Conservation (phyloP, 2,113 vertebrate species). For the Nothobranchius kuhntae region DNA sequence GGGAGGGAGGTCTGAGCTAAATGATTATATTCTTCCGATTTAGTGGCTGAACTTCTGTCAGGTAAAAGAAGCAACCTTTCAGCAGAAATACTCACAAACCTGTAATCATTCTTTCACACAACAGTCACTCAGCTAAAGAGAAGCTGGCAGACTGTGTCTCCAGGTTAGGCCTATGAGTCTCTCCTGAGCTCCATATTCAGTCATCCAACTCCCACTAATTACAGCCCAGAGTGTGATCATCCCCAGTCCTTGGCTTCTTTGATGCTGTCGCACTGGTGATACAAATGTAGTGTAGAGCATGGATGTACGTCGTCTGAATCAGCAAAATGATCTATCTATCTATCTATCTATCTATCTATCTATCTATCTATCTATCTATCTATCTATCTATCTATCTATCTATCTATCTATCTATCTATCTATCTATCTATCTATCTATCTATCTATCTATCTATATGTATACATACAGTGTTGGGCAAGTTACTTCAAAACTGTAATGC, state of each 20-base stretch:
- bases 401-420: too few relatives aligned
- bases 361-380: too few relatives aligned
- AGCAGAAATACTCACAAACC: slow-evolving; percentile 34
- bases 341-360: too few relatives aligned
- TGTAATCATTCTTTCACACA: slow-evolving; percentile 52
- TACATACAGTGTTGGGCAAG: too few relatives aligned
- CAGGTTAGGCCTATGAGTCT: slow-evolving; percentile 31
- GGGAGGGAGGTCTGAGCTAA: slow-evolving; percentile 11
- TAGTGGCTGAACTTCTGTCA: slow-evolving; percentile 11
- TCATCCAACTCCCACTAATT: slow-evolving; percentile 55
- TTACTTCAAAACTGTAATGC: too few relatives aligned
- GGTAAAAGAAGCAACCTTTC: slow-evolving; percentile 37
- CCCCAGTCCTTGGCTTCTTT: slow-evolving; percentile 21
- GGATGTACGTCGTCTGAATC: neutral
- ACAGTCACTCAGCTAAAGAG: slow-evolving; percentile 28
- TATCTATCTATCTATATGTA: too few relatives aligned
- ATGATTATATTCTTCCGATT: slow-evolving; percentile 22
- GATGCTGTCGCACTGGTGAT: slow-evolving; percentile 17
- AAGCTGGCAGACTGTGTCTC: slow-evolving; percentile 22
- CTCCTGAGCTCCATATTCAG: slow-evolving; percentile 27
- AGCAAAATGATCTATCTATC: neutral
- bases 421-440: too few relatives aligned
- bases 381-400: too few relatives aligned
- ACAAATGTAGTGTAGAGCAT: slow-evolving; percentile 6
- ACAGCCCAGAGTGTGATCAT: slow-evolving; percentile 37